Conservation (phyloP, 2,888 invertebrate species). For the Plagodis dolabraria region DNA sequence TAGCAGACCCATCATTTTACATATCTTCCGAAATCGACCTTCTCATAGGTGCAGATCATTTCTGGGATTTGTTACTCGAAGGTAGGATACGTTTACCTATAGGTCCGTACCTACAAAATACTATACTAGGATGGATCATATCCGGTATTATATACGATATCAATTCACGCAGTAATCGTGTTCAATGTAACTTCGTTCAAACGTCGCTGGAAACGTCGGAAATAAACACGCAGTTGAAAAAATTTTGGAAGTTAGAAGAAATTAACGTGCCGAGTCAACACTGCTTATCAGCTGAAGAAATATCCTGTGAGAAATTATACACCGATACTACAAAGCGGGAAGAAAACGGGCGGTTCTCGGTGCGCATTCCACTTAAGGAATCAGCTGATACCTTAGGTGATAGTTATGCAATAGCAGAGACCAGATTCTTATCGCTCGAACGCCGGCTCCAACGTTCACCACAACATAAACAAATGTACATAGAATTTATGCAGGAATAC, state of each 20-base stretch:
- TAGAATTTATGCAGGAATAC: too few species aligned
- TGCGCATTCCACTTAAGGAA: not conserved
- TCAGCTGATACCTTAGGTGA: too few species aligned
- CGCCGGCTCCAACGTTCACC: too few species aligned
- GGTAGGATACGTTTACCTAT: not conserved
- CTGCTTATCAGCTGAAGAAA: not conserved
- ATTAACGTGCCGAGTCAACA: not conserved
- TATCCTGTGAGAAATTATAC: not conserved
- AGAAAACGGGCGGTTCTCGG: not conserved
- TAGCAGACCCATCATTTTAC: slow-evolving; percentile 2
- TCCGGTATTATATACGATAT: not conserved
- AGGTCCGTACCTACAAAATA: slow-evolving; percentile 5
- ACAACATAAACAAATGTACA: too few species aligned
- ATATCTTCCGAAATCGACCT: slow-evolving; percentile 1
- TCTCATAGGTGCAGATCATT: not conserved
- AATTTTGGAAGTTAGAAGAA: slow-evolving; percentile 5
- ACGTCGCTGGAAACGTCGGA: too few species aligned
- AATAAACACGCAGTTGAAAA: not conserved
- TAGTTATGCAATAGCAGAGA: too few species aligned
- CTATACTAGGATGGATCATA: slow-evolving; percentile 6
- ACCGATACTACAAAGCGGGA: not conserved
- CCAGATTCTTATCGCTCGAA: too few species aligned
- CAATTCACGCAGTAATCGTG: not conserved
- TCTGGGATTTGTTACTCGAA: slow-evolving; percentile 4
- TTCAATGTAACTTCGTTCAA: slow-evolving; percentile 4